Conservation (phyloP, 1,140 invertebrate species). For the Antheraea pernyi region DNA sequence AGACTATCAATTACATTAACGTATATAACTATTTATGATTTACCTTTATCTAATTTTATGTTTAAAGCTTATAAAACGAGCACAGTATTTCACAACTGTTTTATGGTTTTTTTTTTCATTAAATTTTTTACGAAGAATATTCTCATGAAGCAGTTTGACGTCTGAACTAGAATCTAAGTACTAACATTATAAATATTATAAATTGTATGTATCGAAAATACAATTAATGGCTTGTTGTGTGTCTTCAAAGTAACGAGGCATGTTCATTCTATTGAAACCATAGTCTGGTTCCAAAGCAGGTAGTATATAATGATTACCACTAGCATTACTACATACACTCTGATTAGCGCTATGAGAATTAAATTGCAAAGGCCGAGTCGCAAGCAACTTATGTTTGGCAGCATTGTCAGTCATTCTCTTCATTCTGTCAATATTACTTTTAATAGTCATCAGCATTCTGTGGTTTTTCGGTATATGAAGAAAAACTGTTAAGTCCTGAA, state of each 20-base stretch:
- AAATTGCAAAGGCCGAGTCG: slow-evolving; percentile 40
- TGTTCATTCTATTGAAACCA: slow-evolving; percentile 56
- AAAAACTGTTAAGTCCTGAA: slow-evolving; percentile 62
- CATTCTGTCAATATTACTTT: slow-evolving; percentile 57
- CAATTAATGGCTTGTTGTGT: slow-evolving; percentile 66
- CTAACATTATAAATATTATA: slow-evolving; percentile 46
- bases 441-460: slow-evolving; percentile 65
- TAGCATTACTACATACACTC: slow-evolving; percentile 29
- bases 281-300: slow-evolving; percentile 70
- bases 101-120: no score
- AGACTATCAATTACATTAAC: no score
- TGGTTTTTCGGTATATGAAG: slow-evolving; percentile 60
- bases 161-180: background rate
- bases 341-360: slow-evolving; percentile 40
- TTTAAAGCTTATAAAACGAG: no score
- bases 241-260: slow-evolving; percentile 69
- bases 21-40: no score
- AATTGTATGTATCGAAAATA: slow-evolving; percentile 62
- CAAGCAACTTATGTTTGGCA: slow-evolving; percentile 41
- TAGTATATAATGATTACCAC: slow-evolving; percentile 23
- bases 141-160: no score
- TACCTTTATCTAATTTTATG: no score
- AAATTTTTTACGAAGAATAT: no score
- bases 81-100: no score
- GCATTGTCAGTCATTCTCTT: slow-evolving; percentile 58